Evolutionary conservation across 1,140 invertebrate genomes (phyloP).

Genomic region (Eumeta japonica): DNA sequence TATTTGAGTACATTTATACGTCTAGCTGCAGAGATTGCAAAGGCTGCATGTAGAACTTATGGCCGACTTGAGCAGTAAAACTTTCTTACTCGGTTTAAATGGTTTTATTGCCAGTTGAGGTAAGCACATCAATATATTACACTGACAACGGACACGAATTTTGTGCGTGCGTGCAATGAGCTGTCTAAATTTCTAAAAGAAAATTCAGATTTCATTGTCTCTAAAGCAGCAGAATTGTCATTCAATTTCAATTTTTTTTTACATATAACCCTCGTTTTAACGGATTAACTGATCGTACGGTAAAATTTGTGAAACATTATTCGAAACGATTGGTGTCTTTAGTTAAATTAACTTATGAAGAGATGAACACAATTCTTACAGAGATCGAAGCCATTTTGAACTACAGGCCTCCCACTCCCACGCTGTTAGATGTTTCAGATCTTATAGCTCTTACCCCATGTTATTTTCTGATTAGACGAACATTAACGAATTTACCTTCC

Average conservation of each 20-base stretch:
- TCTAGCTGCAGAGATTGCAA: conserved; percentile 8
- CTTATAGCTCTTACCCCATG: neutral
- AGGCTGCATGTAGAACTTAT: no score
- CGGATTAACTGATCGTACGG: conserved; percentile 6
- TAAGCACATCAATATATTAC: conserved; percentile 2
- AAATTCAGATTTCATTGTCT: neutral
- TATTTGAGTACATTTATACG: conserved; percentile 9
- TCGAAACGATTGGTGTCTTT: conserved; percentile 4
- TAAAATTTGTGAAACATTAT: conserved; percentile 9
- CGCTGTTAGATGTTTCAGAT: neutral
- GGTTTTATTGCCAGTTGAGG: conserved; percentile 9
- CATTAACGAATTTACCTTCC: no score
- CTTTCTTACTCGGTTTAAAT: conserved; percentile 4
- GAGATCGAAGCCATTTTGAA: neutral
- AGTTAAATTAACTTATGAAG: conserved; percentile 1
- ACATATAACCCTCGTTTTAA: conserved; percentile 9
- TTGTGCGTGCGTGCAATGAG: conserved; percentile 7
- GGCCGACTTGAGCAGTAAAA: conserved; percentile 5
- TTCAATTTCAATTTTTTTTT: conserved; percentile 8
- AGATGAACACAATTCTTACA: neutral
- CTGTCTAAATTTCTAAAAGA: conserved; percentile 6
- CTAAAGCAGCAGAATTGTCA: neutral
- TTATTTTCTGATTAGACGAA: conserved; percentile 2
- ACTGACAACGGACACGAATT: conserved; percentile 6
- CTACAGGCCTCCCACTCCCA: neutral